Evolutionary conservation across 2,797 vertebrate species (phyloP).

Genomic region (Neoniphon sammara): DNA sequence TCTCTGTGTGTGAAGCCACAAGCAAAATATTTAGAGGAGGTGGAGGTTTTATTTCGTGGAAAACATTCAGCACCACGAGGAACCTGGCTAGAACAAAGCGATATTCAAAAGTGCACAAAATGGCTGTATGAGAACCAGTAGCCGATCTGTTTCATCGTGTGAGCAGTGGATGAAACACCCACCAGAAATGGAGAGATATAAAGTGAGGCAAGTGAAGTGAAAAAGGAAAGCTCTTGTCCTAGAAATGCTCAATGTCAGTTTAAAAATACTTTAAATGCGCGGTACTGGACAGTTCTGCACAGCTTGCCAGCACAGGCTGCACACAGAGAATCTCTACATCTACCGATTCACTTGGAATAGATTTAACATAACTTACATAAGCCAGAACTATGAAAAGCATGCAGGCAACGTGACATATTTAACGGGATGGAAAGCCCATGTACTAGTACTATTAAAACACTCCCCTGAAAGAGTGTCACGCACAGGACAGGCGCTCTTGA

Average conservation of each 20-base stretch:
- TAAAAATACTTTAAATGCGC: constrained; percentile 73
- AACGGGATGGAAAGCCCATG: not conserved
- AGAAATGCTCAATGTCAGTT: constrained; percentile 73
- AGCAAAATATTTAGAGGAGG: not conserved
- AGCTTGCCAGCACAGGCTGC: constrained; percentile 45
- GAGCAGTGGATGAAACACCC: constrained; percentile 53
- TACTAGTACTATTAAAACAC: not conserved
- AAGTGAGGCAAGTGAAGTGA: constrained; percentile 51
- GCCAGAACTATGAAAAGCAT: too few relatives aligned
- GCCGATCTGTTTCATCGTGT: constrained; percentile 27
- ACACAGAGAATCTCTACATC: constrained; percentile 28
- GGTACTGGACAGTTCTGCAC: constrained; percentile 58
- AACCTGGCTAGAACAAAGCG: not conserved
- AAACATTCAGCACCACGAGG: not conserved
- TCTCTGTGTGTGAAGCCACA: not conserved
- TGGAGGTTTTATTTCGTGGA: not conserved
- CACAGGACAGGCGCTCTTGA: not conserved
- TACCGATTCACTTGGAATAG: not conserved
- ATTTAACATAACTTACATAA: not conserved
- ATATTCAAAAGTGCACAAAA: constrained; percentile 26
- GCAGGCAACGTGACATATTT: not conserved
- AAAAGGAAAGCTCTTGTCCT: constrained; percentile 70
- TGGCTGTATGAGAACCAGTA: constrained; percentile 27
- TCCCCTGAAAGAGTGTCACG: not conserved
- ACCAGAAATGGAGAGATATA: constrained; percentile 60